Base-by-base conservation (phyloP, 1,140 invertebrate species). In the Ephestia elutella region DNA sequence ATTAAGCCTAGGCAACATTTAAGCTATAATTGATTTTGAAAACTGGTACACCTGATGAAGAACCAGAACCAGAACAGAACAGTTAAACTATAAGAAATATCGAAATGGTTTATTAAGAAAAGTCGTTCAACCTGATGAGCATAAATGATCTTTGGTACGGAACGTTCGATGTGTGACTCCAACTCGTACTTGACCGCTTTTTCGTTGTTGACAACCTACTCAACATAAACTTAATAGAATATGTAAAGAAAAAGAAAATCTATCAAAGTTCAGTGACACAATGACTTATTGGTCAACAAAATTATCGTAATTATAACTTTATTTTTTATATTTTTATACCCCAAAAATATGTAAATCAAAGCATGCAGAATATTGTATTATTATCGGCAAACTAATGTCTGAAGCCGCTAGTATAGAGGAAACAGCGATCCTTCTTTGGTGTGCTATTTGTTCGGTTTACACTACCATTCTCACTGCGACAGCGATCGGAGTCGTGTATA, bases 371-470 rank as follows among this genome's bases (percentile, higher is more conserved):
- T 50, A 8, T 25, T 53, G 20, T 21, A 25, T 53, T 11, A 56
- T 44, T 56, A 56, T 25, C 28, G 25, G 21, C 38, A 50, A 10
- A 56, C 66, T 76, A 66, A 84, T 84, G 81, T 75, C 76, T 73
- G 68, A 56, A 56, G 58, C 59, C 68, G 60, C 68, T 62, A 60
- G 60, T 64, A 62, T 77, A 66, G 70, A 71, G 44, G 58, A 75
- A 51, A 74, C 73, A 69, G 68, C 64, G 25, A 58, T 71, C 55
- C 54, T 75, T 54, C 59, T 73, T 53, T 84, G 79, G 79, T 57
- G 80, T 51, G 66, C 66, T 13, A 68, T 82, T 49, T 76, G 78
- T 38, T 76, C 71, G 7, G 25, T 73, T 10, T 84, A 84, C 25
- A 70, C 77, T 7, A 71, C 70, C 5, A 56, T 84, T 28, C 57